Evolutionary conservation across 2,888 invertebrate species (phyloP).

Genomic region (Hybos culiciformis): DNA sequence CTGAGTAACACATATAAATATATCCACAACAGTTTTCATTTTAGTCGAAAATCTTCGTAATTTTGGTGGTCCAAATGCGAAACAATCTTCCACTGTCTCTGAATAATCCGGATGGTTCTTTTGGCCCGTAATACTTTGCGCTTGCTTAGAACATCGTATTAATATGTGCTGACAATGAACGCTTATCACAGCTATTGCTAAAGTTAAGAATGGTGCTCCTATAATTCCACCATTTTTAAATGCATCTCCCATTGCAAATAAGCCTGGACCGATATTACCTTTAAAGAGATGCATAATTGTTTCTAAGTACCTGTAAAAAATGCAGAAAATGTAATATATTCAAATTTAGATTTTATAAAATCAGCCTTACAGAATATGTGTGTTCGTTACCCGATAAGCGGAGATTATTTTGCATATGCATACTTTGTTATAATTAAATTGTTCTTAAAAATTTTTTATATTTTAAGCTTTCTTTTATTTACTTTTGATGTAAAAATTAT

Average conservation of each 20-base stretch:
- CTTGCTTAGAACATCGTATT: slow-evolving; percentile 58
- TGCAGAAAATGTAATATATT: too few relatives aligned
- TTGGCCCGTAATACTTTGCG: slow-evolving; percentile 44
- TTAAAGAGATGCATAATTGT: slow-evolving; percentile 86
- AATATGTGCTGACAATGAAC: slow-evolving; percentile 88
- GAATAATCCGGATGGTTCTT: slow-evolving; percentile 57
- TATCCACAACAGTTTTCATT: slow-evolving; percentile 62
- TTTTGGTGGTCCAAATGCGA: slow-evolving; percentile 56
- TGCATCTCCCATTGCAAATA: slow-evolving; percentile 91
- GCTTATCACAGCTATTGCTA: slow-evolving; percentile 69
- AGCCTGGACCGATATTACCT: slow-evolving; percentile 91
- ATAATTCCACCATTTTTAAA: slow-evolving; percentile 83
- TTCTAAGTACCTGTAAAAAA: slow-evolving; percentile 55
- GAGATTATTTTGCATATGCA: too few relatives aligned
- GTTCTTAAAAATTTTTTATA: too few relatives aligned
- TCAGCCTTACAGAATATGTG: too few relatives aligned
- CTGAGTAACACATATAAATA: slow-evolving; percentile 88
- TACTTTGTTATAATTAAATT: too few relatives aligned
- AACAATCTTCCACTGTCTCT: slow-evolving; percentile 68
- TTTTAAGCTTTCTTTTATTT: too few relatives aligned
- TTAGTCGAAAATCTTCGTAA: slow-evolving; percentile 46
- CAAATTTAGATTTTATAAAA: too few relatives aligned
- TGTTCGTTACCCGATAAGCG: too few relatives aligned
- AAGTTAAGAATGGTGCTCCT: slow-evolving; percentile 63
- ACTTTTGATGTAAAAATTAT: too few relatives aligned